Percentiles rank a stretch among this genome's conserved stretches.
Conservation (phyloP, 1,140 invertebrate genomes). For the Orchesella cincta region DNA sequence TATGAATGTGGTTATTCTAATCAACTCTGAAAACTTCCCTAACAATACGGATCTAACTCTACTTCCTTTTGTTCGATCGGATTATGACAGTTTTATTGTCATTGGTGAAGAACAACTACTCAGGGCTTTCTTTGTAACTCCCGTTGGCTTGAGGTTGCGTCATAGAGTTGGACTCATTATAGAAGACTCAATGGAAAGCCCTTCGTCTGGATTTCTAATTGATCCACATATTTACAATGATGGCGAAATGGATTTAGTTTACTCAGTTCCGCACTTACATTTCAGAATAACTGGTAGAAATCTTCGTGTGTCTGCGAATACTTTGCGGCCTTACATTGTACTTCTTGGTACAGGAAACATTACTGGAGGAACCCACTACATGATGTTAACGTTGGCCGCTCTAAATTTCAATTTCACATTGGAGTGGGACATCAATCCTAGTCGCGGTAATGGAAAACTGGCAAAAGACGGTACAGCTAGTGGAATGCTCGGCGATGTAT, state of each 20-base stretch:
- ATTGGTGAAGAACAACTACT: neutral
- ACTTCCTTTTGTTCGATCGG: neutral
- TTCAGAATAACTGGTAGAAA: constrained; percentile 27
- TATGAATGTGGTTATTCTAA: neutral
- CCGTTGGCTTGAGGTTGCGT: neutral
- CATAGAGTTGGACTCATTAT: neutral
- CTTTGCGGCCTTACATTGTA: constrained; percentile 40
- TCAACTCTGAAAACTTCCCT: neutral
- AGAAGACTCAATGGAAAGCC: neutral
- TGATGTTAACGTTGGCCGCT: constrained; percentile 33
- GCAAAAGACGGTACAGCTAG: constrained; percentile 30
- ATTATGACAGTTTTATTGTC: constrained; percentile 2
- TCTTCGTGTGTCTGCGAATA: constrained; percentile 36
- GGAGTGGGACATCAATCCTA: constrained; percentile 29
- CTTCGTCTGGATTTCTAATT: neutral
- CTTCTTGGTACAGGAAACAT: neutral
- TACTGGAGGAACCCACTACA: constrained; percentile 43
- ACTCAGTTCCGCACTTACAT: neutral
- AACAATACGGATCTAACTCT: neutral
- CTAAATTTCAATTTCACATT: constrained; percentile 38
- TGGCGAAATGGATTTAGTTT: constrained; percentile 2
- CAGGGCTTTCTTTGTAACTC: neutral
- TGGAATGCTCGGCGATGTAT: constrained; percentile 44
- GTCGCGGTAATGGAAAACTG: constrained; percentile 38
- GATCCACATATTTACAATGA: neutral